phyloP scores from a whole-genome alignment of 2,888 invertebrate species.

The Pandemis heparana region DNA sequence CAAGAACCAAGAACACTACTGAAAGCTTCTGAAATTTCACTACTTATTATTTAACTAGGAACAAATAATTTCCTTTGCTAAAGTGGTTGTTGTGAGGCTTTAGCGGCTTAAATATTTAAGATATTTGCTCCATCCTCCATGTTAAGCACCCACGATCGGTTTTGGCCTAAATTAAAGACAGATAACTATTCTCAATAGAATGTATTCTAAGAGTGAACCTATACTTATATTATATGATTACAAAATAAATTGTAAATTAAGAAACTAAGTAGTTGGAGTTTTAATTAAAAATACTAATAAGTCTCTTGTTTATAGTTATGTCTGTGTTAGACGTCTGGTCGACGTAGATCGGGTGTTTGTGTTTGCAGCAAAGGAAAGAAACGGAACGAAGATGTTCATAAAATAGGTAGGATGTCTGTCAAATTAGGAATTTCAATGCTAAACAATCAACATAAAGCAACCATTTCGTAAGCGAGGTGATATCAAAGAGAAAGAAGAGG shows the following conservation, averaged over 20 bases:
- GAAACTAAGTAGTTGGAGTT: background rate
- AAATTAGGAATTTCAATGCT: too few relatives aligned
- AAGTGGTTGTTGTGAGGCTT: slow-evolving; percentile 4
- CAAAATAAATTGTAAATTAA: background rate
- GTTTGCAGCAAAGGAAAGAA: too few relatives aligned
- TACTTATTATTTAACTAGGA: slow-evolving; percentile 37
- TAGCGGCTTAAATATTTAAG: slow-evolving; percentile 12
- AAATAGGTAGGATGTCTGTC: too few relatives aligned
- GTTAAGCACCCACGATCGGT: background rate
- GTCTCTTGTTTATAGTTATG: background rate
- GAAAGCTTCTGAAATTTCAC: slow-evolving; percentile 34
- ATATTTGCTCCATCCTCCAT: background rate
- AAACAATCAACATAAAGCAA: too few relatives aligned
- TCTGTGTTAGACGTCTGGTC: too few relatives aligned
- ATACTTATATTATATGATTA: background rate
- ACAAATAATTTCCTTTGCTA: slow-evolving; percentile 23
- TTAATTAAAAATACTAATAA: background rate
- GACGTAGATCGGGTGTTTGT: too few relatives aligned
- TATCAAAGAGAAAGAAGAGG: too few relatives aligned
- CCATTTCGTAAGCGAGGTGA: too few relatives aligned
- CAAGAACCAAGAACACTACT: slow-evolving; percentile 18
- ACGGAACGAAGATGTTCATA: too few relatives aligned
- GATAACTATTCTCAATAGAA: background rate
- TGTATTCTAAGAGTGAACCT: background rate
- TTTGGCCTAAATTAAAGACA: background rate